These are phyloP conservation scores for Aphidius ervi DNA, from an alignment of 1,140 invertebrate genomes.

Conservation along the genomic window DNA sequence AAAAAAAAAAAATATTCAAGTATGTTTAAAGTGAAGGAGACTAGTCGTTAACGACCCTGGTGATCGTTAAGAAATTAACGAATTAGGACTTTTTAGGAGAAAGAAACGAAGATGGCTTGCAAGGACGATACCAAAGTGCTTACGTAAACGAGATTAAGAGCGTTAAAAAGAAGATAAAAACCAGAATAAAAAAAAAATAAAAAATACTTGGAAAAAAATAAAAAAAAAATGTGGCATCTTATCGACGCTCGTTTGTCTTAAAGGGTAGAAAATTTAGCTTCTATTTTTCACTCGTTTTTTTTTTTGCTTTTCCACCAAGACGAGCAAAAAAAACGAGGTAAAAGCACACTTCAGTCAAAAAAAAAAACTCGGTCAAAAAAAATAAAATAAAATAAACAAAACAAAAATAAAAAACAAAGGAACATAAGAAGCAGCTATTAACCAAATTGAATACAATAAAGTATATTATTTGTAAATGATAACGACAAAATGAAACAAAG, in stretches of 20 bases:
- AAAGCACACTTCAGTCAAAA: background rate
- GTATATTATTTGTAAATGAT: constrained; percentile 17
- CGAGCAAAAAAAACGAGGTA: constrained; percentile 13
- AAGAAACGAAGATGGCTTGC: constrained; percentile 6
- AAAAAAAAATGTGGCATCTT: constrained; percentile 12
- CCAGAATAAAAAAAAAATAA: background rate
- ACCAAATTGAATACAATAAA: constrained; percentile 7
- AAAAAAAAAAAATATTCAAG: too few species aligned
- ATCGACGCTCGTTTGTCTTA: constrained; percentile 22
- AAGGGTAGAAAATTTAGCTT: constrained; percentile 17
- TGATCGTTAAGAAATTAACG: constrained; percentile 30
- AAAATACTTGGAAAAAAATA: background rate
- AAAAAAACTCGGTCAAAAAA: background rate
- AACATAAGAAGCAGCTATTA: constrained; percentile 21
- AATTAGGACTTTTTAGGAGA: constrained; percentile 24
- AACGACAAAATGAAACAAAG: background rate
- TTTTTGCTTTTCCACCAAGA: constrained; percentile 18
- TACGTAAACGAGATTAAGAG: constrained; percentile 15
- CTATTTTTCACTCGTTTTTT: background rate
- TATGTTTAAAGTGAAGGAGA: too few species aligned
- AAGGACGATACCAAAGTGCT: background rate
- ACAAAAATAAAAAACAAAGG: constrained; percentile 7
- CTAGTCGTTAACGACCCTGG: constrained; percentile 22
- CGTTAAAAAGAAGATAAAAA: constrained; percentile 4
- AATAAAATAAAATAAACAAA: constrained; percentile 2